These are phyloP conservation scores for Gryllus longicercus DNA, from an alignment of 2,888 invertebrate species.

Conservation along the genomic window DNA sequence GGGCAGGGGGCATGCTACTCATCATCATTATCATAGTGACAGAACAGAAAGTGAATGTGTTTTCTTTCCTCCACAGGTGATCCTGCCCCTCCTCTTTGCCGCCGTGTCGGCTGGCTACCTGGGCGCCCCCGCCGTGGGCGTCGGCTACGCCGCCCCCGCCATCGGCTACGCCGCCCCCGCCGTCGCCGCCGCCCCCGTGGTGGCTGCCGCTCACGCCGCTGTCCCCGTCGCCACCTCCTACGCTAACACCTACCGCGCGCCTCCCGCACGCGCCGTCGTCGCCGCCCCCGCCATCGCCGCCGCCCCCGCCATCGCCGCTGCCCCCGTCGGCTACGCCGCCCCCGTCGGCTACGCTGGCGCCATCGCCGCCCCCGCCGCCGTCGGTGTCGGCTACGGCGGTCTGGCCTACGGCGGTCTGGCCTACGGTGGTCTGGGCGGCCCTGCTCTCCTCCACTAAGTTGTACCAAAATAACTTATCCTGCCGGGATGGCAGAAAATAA, in stretches of 20 bases:
- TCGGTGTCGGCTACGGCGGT: constrained; percentile 18
- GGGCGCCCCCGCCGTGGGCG: constrained; percentile 12
- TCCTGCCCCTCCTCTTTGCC: constrained; percentile 32
- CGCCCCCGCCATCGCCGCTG: constrained; percentile 29
- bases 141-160: constrained; percentile 24
- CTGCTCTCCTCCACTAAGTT: constrained; percentile 32
- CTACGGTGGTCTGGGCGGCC: constrained; percentile 39
- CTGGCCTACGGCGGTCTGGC: constrained; percentile 30
- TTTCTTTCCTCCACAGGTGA: neutral
- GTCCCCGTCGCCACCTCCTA: constrained; percentile 30
- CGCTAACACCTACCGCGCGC: constrained; percentile 43
- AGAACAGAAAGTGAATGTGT: neutral
- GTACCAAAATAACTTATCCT: neutral
- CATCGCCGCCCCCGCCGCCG: constrained; percentile 28
- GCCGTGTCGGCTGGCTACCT: constrained; percentile 30
- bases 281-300: constrained; percentile 22
- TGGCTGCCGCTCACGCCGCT: constrained; percentile 22
- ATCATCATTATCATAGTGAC: no score
- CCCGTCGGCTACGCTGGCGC: constrained; percentile 29
- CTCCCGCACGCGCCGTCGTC: constrained; percentile 3
- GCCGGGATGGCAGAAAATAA: neutral
- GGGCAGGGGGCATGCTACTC: no score
- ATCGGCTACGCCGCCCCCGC: neutral
- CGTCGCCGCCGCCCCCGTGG: neutral
- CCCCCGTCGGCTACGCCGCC: constrained; percentile 29